phyloP scores from a whole-genome alignment of 2,888 invertebrate species.

The Macrophya alboannulata region DNA sequence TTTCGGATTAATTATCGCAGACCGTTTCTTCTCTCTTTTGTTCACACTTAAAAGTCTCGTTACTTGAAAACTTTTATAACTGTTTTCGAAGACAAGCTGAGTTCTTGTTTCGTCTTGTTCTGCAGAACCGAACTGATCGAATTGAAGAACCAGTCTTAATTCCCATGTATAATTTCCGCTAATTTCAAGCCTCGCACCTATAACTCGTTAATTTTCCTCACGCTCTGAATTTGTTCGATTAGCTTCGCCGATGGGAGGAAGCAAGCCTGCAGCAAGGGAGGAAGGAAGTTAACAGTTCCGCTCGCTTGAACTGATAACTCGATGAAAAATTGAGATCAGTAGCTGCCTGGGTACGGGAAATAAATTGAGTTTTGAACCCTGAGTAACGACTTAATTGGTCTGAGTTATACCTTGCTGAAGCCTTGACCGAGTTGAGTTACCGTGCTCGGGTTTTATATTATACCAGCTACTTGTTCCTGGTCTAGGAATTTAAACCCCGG shows the following conservation, averaged over 20 bases:
- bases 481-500: not conserved
- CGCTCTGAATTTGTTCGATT: slow-evolving; percentile 4
- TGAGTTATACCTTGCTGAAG: slow-evolving; percentile 9
- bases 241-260: not conserved
- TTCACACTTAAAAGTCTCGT: not conserved
- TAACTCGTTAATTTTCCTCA: not conserved
- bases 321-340: slow-evolving; percentile 40
- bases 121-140: not conserved
- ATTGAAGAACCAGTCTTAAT: not conserved
- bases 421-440: slow-evolving; percentile 42
- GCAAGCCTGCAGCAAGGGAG: too few relatives aligned
- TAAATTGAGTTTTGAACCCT: slow-evolving; percentile 40
- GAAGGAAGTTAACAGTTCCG: not conserved
- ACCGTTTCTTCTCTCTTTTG: not conserved
- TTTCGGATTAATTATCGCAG: not conserved
- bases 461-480: not conserved
- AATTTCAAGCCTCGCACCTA: not conserved
- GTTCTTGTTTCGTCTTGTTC: not conserved
- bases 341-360: slow-evolving; percentile 13
- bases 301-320: slow-evolving; percentile 29
- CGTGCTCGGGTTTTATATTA: not conserved
- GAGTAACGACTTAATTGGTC: slow-evolving; percentile 43
- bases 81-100: too few relatives aligned
- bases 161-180: not conserved
- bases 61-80: not conserved